Base-by-base conservation (phyloP, 2,888 invertebrate genomes). In the Tricholauxania praeusta region DNA sequence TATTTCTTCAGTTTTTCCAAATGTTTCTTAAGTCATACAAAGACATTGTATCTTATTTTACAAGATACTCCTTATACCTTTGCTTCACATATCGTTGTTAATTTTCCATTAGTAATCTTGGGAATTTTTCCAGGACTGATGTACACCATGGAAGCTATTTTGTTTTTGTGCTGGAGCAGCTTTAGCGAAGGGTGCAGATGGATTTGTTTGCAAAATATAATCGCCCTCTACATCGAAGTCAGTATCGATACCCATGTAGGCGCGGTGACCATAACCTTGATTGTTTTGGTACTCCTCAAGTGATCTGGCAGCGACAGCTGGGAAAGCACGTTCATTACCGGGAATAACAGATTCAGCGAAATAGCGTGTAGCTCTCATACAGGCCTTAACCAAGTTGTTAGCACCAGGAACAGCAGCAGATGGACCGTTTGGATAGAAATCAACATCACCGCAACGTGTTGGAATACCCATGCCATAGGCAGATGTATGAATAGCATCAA, bases 401-500 rank as follows among this genome's bases (percentile, higher is more conserved):
- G 83, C 80, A 4, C 85, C 86, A 60, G 85, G 82, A 10, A 80
- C 82, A 48, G 80, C 80, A 48, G 76, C 59, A 12, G 76, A 71
- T 5, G 81, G 82, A 49, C 83, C 85, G 69, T 85, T 84, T 51
- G 86, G 86, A 71, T 79, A 87, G 80, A 85, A 86, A 71, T 86
- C 87, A 64, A 80, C 84, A 78, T 87, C 83, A 65, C 81, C 87
- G n/a, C 78, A 73, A 4, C 83, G 80, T 14, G 64, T 62, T 7
- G 62, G 49, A 12, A 80, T 83, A 48, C 83, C 85, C 80, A 82
- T 82, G 65, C 84, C 85, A 48, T 80, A 80, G 60, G 79, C 80
- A 4, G 86, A 85, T 8, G 85, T 81, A 72, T 86, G 87, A 64
- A 86, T 85, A 72, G 78, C 86, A 76, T 86, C 87, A 51, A 87